Evolutionary conservation across 2,888 invertebrate species (phyloP).

Genomic region (Noctua janthe): DNA sequence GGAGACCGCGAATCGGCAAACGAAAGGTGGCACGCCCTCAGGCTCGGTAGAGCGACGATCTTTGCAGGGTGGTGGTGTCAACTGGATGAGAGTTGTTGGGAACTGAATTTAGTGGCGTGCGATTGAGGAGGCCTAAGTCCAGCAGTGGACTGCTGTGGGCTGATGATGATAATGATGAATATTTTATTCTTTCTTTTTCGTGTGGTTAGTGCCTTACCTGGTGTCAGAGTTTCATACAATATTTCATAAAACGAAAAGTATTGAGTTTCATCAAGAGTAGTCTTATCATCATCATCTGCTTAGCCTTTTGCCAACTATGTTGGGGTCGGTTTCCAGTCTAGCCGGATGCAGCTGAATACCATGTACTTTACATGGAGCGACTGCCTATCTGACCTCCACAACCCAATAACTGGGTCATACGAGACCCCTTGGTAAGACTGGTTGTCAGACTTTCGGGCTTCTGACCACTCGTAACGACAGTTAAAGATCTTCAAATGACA

Average conservation of each 20-base stretch:
- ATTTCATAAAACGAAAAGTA: background rate
- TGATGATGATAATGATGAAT: too few relatives aligned
- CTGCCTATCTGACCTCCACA: background rate
- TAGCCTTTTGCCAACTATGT: background rate
- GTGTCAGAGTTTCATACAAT: background rate
- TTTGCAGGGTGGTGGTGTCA: too few relatives aligned
- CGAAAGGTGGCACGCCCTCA: too few relatives aligned
- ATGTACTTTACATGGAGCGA: background rate
- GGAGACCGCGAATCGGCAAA: too few relatives aligned
- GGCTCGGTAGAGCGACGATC: too few relatives aligned
- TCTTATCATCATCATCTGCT: background rate
- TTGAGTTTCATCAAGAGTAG: background rate
- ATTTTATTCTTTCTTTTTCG: too few relatives aligned
- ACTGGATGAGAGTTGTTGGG: too few relatives aligned
- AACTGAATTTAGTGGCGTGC: too few relatives aligned
- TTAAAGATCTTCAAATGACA: background rate
- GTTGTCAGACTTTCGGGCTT: background rate
- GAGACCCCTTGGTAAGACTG: background rate
- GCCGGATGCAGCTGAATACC: background rate
- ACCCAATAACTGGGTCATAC: background rate
- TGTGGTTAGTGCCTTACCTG: too few relatives aligned
- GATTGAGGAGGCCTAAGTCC: too few relatives aligned
- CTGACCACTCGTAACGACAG: background rate
- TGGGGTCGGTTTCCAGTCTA: background rate
- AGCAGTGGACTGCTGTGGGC: too few relatives aligned